A percentile compares a stretch with the other conserved stretches of the same genome.
Conservation (phyloP, 2,888 invertebrate genomes). For the Scaptomyza caliginosa region DNA sequence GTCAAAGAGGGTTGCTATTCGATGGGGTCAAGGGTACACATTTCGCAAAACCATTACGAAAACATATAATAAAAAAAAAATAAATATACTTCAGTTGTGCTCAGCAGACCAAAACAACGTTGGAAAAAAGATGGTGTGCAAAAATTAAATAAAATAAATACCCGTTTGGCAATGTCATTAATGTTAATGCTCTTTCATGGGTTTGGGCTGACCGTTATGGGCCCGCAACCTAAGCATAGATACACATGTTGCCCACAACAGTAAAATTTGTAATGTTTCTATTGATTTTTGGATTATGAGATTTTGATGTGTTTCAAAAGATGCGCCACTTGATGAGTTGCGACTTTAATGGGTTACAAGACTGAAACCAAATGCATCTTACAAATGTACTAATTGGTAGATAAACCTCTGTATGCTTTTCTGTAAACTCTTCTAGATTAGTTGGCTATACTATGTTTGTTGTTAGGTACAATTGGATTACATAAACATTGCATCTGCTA, state of each 20-base stretch:
- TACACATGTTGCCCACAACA: conserved; percentile 19
- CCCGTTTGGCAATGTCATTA: conserved; percentile 67
- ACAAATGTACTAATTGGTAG: conserved; percentile 8
- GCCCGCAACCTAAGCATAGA: conserved; percentile 19
- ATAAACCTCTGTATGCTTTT: background rate
- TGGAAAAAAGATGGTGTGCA: conserved; percentile 30
- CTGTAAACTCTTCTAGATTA: background rate
- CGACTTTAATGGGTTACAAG: background rate
- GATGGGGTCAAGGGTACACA: conserved; percentile 31
- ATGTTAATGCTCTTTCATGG: conserved; percentile 54
- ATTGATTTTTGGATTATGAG: conserved; percentile 69
- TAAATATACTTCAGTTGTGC: conserved; percentile 51
- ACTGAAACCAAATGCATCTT: background rate
- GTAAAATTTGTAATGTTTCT: conserved; percentile 50
- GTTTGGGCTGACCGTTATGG: conserved; percentile 27
- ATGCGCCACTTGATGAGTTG: conserved; percentile 30
- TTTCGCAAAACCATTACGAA: conserved; percentile 47
- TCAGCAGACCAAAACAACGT: conserved; percentile 13
- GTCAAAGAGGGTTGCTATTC: background rate
- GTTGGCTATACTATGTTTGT: background rate
- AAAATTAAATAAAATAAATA: conserved; percentile 71
- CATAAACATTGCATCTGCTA: background rate
- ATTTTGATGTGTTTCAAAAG: conserved; percentile 43
- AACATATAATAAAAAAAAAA: conserved; percentile 55
- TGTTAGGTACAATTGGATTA: no score